These are phyloP conservation scores for Rhinatrema bivittatum DNA, from an alignment of 2,797 vertebrate genomes.

Conservation along the genomic window DNA sequence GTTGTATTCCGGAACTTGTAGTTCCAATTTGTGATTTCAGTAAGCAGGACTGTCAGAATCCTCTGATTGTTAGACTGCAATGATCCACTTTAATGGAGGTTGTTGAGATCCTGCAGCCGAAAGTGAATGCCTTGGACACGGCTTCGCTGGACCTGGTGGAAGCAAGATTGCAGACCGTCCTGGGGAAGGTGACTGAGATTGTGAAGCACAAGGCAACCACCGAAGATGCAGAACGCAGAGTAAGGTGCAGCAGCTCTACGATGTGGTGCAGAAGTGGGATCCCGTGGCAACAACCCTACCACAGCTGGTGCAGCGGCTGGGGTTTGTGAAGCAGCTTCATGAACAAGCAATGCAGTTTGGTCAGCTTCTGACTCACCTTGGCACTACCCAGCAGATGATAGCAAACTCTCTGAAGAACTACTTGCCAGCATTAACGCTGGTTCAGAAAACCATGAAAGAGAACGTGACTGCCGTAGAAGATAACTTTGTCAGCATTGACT, in stretches of 20 bases:
- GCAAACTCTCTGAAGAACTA: too few relatives aligned
- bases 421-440: too few relatives aligned
- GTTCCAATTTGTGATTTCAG: too few relatives aligned
- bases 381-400: too few relatives aligned
- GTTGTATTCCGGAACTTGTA: too few relatives aligned
- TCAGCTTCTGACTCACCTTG: too few relatives aligned
- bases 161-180: conserved; percentile 86
- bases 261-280: conserved; percentile 84
- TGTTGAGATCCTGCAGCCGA: conserved; percentile 82
- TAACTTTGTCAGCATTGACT: conserved; percentile 73
- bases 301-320: too few relatives aligned
- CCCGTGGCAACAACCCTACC: conserved; percentile 73
- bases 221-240: conserved; percentile 86
- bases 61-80: too few relatives aligned
- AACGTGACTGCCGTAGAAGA: conserved; percentile 77
- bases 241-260: conserved; percentile 86
- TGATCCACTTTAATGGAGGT: too few relatives aligned
- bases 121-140: conserved; percentile 79
- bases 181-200: conserved; percentile 92
- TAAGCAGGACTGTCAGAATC: too few relatives aligned
- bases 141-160: conserved; percentile 88
- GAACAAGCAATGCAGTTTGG: too few relatives aligned
- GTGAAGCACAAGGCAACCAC: conserved; percentile 84
- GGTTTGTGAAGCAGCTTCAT: conserved; percentile 80
- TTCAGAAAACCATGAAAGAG: conserved; percentile 86